Percentiles rank a stretch among this genome's conserved stretches.
Conservation (phyloP, 2,113 vertebrate genomes). For the Rhodinocichla rosea region DNA sequence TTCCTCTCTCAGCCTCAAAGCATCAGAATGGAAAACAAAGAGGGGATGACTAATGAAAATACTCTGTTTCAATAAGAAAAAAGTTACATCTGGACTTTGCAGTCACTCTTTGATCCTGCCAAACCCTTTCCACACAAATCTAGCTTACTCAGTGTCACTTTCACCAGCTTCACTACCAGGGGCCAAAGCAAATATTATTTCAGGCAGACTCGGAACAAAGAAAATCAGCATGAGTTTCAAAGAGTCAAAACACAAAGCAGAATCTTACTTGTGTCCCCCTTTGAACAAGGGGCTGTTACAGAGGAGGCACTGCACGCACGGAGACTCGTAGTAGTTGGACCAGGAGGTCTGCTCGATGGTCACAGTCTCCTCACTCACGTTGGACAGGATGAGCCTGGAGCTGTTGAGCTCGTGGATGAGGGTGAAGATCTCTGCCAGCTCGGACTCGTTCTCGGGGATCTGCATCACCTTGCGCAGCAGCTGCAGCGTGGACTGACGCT, state of each 20-base stretch:
- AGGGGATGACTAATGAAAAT: background rate
- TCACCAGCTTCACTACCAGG: background rate
- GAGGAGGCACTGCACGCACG: slow-evolving; percentile 86
- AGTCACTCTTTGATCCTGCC: background rate
- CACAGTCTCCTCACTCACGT: slow-evolving; percentile 78
- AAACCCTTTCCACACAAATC: background rate
- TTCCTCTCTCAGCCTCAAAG: background rate
- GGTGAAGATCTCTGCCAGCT: slow-evolving; percentile 86
- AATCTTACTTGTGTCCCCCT: slow-evolving; percentile 87
- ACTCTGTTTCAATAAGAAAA: background rate
- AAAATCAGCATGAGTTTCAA: background rate
- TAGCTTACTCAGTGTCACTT: background rate
- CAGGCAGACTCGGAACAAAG: background rate
- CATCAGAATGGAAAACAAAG: slow-evolving; percentile 3
- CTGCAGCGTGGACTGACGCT: slow-evolving; percentile 89
- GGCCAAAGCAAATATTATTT: background rate
- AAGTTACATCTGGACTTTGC: background rate
- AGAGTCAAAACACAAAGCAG: slow-evolving; percentile 26
- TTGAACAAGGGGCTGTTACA: slow-evolving; percentile 90
- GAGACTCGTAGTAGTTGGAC: slow-evolving; percentile 91
- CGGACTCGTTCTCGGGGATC: slow-evolving; percentile 89
- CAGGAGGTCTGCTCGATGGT: slow-evolving; percentile 87
- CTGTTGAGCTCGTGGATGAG: slow-evolving; percentile 93
- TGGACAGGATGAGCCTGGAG: slow-evolving; percentile 83
- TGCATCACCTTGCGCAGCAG: slow-evolving; percentile 86